Evolutionary conservation across 1,140 invertebrate species (phyloP).

Genomic region (Brevipalpus yothersi): DNA sequence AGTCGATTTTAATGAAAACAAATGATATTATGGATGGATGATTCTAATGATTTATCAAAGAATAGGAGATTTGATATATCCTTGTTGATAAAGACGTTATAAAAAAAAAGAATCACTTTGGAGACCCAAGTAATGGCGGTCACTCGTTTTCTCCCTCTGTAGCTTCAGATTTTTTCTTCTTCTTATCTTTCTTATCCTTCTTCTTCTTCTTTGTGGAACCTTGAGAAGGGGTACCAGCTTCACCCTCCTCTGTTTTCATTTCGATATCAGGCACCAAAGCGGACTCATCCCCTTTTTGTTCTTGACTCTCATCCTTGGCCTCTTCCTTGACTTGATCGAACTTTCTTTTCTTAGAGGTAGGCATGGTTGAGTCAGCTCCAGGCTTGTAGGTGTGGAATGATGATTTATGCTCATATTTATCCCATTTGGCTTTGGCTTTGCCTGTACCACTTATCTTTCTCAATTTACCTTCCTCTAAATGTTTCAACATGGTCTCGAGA

Average conservation of each 20-base stretch:
- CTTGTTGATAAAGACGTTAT: no score
- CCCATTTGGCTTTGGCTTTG: conserved; percentile 59
- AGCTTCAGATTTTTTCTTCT: no score
- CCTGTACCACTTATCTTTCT: conserved; percentile 48
- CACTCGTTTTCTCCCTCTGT: no score
- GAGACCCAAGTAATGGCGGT: no score
- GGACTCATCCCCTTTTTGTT: neutral
- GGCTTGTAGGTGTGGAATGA: conserved; percentile 22
- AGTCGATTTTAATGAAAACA: conserved; percentile 38
- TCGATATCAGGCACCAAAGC: no score
- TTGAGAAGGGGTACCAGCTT: no score
- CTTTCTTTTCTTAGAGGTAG: conserved; percentile 17
- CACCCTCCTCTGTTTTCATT: no score
- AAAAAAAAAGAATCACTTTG: no score
- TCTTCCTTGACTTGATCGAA: conserved; percentile 16
- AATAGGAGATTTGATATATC: no score
- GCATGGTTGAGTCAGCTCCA: conserved; percentile 24
- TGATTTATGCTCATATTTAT: conserved; percentile 60
- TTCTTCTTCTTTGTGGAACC: no score
- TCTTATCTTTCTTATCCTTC: no score
- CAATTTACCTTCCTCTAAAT: conserved; percentile 10
- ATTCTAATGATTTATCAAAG: no score
- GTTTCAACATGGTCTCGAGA: conserved; percentile 44
- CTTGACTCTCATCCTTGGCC: neutral
- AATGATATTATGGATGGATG: conserved; percentile 11